Base-by-base conservation (phyloP, 2,797 vertebrate genomes). In the Phataginus tricuspis region DNA sequence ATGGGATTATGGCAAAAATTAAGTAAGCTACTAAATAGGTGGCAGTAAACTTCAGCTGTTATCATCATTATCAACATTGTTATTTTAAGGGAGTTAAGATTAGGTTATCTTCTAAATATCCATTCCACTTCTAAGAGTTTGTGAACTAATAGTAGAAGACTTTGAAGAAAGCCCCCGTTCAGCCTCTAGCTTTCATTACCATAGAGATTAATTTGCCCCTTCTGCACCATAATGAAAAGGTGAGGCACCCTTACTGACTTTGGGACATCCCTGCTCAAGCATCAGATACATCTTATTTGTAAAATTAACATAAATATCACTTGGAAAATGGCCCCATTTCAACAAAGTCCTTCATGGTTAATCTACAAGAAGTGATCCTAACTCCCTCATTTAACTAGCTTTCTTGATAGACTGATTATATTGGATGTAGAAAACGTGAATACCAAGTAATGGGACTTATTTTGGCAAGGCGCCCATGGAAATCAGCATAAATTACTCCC, bases 401-500 rank as follows among this genome's bases (percentile, higher is more conserved):
- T 97, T 92, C 59, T 59, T 96, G 51, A 75, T 34, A 86, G 88
- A 57, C 82, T 90, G 74, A 93, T 89, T 75, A 86, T 55, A 96
- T 71, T 72, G 37, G 10, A 91, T 68, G 91, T 4, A 59, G 59
- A 95, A 96, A 96, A 87, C 91, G n/a, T 95, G 91, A 96, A 80
- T 84, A 94, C 19, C 29, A 87, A 93, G 53, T 77, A 96, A 91
- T 77, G 83, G 96, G 74, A 93, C 71, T 66, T 89, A 95, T 91
- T 94, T 94, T 91, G 75, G 86, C 61, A 96, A 95, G 63, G 95
- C 29, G 27, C 49, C 21, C 68, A 61, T 69, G 25, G 39, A 96
- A 96, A 92, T 94, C 53, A 96, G 64, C 78, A 96, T 93, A 89
- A 94, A 93, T 94, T 95, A 88, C 49, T 93, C 78, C 91, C 96